Conservation (phyloP, 2,888 invertebrate species). For the Epicampocera succincta region DNA sequence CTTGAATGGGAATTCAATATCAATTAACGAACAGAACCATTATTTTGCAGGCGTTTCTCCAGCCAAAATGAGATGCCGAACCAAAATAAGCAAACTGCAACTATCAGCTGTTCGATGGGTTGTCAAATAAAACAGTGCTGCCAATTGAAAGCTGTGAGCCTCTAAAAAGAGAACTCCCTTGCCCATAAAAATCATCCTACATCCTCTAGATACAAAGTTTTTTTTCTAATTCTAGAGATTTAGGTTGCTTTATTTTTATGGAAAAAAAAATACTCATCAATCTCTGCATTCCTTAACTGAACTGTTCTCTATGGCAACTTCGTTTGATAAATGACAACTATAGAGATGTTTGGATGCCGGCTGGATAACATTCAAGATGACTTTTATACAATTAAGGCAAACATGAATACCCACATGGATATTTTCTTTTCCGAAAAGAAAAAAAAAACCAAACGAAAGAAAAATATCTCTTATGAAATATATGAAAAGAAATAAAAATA, state of each 20-base stretch:
- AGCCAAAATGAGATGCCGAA: no score
- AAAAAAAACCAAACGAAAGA: constrained; percentile 25
- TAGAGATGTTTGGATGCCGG: constrained; percentile 41
- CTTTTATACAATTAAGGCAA: constrained; percentile 65
- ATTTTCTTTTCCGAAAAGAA: constrained; percentile 43
- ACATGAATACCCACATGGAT: constrained; percentile 61
- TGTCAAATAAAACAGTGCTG: no score
- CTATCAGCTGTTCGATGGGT: no score
- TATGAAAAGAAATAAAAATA: neutral
- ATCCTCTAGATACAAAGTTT: neutral
- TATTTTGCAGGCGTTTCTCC: no score
- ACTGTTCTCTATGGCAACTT: constrained; percentile 31
- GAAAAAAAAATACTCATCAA: neutral
- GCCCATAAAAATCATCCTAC: no score
- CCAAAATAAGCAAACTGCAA: no score
- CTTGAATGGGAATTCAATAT: no score
- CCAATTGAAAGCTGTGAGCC: no score
- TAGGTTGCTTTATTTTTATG: no score
- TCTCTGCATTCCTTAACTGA: neutral
- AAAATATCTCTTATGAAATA: constrained; percentile 44
- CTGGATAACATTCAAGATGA: constrained; percentile 58
- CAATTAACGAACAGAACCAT: no score
- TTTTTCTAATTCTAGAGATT: no score
- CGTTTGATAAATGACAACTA: constrained; percentile 36
- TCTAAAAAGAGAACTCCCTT: no score